These are phyloP conservation scores for Labeo rohita DNA, from an alignment of 2,113 vertebrate genomes.

Conservation along the genomic window DNA sequence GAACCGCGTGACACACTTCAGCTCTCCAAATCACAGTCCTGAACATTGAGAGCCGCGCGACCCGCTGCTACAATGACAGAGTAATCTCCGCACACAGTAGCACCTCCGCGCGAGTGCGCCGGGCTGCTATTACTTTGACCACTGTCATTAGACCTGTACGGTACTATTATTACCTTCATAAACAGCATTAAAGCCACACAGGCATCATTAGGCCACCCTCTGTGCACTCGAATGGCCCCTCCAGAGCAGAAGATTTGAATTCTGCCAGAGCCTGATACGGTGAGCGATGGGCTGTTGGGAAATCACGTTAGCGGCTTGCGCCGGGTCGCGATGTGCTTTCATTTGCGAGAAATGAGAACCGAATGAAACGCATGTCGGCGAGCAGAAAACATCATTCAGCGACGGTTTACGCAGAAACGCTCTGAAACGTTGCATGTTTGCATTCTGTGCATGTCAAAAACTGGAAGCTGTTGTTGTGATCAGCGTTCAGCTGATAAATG, in stretches of 20 bases:
- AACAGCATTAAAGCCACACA: constrained; percentile 52
- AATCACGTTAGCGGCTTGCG: background rate
- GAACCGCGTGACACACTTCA: constrained; percentile 39
- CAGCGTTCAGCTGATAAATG: too few relatives aligned
- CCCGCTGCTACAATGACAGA: constrained; percentile 55
- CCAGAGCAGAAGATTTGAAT: constrained; percentile 42
- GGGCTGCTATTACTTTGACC: constrained; percentile 53
- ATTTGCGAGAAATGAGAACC: background rate
- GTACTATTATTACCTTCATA: constrained; percentile 57
- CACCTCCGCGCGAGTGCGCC: constrained; percentile 25
- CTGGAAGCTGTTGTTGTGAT: background rate
- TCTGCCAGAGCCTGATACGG: constrained; percentile 42
- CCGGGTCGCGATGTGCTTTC: background rate
- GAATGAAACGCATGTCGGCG: background rate
- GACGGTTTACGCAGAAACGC: background rate
- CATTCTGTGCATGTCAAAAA: background rate
- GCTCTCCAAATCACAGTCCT: constrained; percentile 40
- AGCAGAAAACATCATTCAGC: background rate
- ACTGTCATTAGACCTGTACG: constrained; percentile 53
- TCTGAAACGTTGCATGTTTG: background rate
- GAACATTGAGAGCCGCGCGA: constrained; percentile 38
- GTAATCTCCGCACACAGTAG: constrained; percentile 50
- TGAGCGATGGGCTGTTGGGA: constrained; percentile 17
- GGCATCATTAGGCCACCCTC: constrained; percentile 50
- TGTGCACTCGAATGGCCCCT: constrained; percentile 40